These are phyloP conservation scores for Stegophylla sp. DNA, from an alignment of 2,888 invertebrate species.

Conservation along the genomic window DNA sequence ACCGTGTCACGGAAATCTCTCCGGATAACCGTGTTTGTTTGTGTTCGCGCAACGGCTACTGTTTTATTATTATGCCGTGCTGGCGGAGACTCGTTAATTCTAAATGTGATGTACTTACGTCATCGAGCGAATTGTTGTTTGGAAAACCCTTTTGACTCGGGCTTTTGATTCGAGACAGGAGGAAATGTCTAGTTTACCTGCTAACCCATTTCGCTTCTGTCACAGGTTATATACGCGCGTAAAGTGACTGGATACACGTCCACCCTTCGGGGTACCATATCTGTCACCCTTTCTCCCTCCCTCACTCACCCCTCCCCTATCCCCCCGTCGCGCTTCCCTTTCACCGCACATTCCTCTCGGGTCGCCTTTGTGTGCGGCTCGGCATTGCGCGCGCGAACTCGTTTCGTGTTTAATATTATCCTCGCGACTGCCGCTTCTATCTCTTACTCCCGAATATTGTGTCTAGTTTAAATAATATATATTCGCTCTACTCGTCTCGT, in stretches of 20 bases:
- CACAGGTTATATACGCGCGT: background rate
- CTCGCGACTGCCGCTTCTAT: too few relatives aligned
- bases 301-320: too few relatives aligned
- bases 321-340: too few relatives aligned
- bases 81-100: too few relatives aligned
- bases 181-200: constrained; percentile 1
- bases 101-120: too few relatives aligned
- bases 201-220: constrained; percentile 7
- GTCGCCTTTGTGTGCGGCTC: constrained; percentile 14
- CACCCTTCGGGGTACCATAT: too few relatives aligned
- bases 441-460: constrained; percentile 14
- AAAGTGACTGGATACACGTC: too few relatives aligned
- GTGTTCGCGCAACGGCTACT: too few relatives aligned
- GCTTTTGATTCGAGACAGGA: too few relatives aligned
- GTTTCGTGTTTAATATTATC: constrained; percentile 15
- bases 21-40: too few relatives aligned
- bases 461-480: constrained; percentile 16
- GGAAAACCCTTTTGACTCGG: background rate
- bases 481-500: background rate
- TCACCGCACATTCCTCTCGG: constrained; percentile 28
- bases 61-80: too few relatives aligned
- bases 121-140: background rate
- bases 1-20: too few relatives aligned
- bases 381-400: background rate
- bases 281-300: background rate